Base-by-base conservation (phyloP, 2,888 invertebrate species). In the Drosophila melanosoma region DNA sequence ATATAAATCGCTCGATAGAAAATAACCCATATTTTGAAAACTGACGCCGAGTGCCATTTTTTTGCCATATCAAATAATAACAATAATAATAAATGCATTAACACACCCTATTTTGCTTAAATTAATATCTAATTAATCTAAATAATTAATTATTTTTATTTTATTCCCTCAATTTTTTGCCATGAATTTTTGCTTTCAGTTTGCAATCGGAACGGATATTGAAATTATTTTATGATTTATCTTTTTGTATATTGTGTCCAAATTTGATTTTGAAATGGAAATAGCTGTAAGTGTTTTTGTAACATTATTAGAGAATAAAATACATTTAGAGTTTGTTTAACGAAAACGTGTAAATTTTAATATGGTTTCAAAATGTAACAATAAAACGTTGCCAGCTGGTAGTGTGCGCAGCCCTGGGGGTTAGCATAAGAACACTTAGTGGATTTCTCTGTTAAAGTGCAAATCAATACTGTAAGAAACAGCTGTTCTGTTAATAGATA, bases 171-270 rank as follows among this genome's bases (percentile, higher is more conserved):
- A 72, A 60, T 45, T 45, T 23, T 60, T 59, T 49, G 65, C 56
- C 45, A 73, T 77, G 70, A 69, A 83, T 74, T 79, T 59, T 76
- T 71, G 88, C 80, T 89, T 90, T 69, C 90, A 91, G 91, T 87
- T 90, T 65, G 83, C 71, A 79, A 80, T 91, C 84, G 86, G 86
- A 82, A 91, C 80, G 83, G 91, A 91, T 79, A 83, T 91, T 90
- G 91, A 91, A 90, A 87, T 91, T 75, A 90, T 89, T 75, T 82
- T 91, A 84, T 91, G 67, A 90, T 71, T 75, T 64, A 42, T 35
- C 60, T 66, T 75, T 67, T 70, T 81, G 73, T 82, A 75, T 54
- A 78, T 74, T 70, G 42, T 84, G 82, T 83, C 81, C 70, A 82
- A 72, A 66, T 61, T 69, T 69, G 48, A 45, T 48, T 49, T 69